These are phyloP conservation scores for Neodiprion virginianus DNA, from an alignment of 1,140 invertebrate genomes.

Conservation along the genomic window DNA sequence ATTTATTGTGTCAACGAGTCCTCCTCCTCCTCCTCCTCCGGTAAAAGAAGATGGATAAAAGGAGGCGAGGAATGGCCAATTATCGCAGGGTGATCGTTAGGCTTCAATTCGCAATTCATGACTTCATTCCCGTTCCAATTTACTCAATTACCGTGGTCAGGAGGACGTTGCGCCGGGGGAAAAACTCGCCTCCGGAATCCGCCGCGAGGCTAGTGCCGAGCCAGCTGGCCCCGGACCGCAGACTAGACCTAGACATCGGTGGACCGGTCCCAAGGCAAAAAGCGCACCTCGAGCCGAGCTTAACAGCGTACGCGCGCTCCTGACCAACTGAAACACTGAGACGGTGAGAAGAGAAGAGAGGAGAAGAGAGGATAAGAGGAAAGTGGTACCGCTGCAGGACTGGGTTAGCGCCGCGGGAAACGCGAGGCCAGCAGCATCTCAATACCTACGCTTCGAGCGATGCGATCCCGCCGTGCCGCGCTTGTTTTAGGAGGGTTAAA, in stretches of 20 bases:
- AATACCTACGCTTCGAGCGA: too few species aligned
- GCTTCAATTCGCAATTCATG: not conserved
- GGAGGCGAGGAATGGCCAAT: too few species aligned
- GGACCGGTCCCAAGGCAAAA: conserved; percentile 1
- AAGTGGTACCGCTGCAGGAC: not conserved
- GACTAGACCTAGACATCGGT: not conserved
- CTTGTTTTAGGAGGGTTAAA: not conserved
- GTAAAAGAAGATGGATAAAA: too few species aligned
- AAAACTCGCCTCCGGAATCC: not conserved
- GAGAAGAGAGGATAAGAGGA: not conserved
- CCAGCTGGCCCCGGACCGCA: not conserved
- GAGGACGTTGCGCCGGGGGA: not conserved
- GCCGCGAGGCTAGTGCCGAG: too few species aligned
- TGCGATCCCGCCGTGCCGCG: too few species aligned
- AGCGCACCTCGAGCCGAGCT: not conserved
- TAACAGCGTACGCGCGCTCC: not conserved
- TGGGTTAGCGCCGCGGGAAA: not conserved
- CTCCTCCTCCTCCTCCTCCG: too few species aligned
- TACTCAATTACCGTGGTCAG: not conserved
- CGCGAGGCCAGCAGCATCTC: not conserved
- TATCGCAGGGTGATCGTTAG: too few species aligned
- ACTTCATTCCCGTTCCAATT: not conserved
- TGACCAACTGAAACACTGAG: not conserved
- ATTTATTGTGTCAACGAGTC: too few species aligned
- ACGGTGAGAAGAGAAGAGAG: not conserved